Percentiles rank a stretch among this genome's conserved stretches.
These are phyloP conservation scores for Arrhamphus sclerolepis DNA, from an alignment of 2,797 vertebrate species.

Conservation along the genomic window DNA sequence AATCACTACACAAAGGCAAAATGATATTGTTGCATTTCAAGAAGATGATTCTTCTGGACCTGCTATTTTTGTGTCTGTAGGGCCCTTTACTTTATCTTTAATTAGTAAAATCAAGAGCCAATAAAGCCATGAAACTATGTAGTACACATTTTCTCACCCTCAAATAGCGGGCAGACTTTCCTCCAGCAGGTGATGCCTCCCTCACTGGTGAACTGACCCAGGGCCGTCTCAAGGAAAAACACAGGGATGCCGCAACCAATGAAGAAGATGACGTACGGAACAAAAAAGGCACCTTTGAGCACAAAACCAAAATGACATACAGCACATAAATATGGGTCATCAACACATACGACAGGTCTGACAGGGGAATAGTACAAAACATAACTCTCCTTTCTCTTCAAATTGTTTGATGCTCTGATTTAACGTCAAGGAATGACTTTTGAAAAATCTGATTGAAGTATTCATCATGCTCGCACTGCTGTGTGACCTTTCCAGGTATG, in stretches of 20 bases:
- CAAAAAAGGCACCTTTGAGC: conserved; percentile 93
- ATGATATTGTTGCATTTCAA: not conserved
- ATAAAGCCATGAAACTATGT: not conserved
- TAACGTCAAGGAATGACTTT: not conserved
- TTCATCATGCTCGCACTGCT: conserved; percentile 4
- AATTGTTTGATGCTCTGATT: not conserved
- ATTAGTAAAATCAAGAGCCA: not conserved
- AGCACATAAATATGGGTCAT: not conserved
- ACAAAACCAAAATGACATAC: conserved; percentile 17
- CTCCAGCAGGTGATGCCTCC: conserved; percentile 99
- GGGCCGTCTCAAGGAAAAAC: conserved; percentile 96
- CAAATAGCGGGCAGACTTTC: conserved; percentile 96
- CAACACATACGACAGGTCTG: not conserved
- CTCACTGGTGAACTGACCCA: conserved; percentile 98
- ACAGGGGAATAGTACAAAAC: not conserved
- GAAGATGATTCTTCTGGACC: too few species aligned
- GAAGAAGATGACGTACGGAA: conserved; percentile 98
- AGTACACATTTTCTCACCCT: conserved; percentile 82
- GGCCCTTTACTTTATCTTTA: not conserved
- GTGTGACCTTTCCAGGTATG: conserved; percentile 42
- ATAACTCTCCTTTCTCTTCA: not conserved
- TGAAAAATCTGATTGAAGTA: not conserved
- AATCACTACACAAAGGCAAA: not conserved
- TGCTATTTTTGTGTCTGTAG: not conserved
- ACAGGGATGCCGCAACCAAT: conserved; percentile 97